Evolutionary conservation across 1,140 invertebrate genomes (phyloP).

Genomic region (Drosophila orena): DNA sequence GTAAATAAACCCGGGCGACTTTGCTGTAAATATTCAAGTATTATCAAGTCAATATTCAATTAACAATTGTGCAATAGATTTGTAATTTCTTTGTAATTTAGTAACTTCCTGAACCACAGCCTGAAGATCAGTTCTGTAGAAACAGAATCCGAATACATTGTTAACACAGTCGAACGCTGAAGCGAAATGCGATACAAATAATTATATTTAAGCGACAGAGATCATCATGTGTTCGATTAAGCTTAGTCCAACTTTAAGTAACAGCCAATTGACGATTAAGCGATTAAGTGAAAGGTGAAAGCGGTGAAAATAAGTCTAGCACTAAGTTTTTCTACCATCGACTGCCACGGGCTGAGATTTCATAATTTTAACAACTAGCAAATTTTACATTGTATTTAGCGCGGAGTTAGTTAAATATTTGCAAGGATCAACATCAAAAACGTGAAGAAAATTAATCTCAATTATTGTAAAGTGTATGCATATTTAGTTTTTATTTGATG

Average conservation of each 20-base stretch:
- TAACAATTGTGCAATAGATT: conserved; percentile 37
- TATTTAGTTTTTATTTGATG: conserved; percentile 31
- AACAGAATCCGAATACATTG: conserved; percentile 17
- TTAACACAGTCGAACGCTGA: conserved; percentile 32
- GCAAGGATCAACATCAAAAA: conserved; percentile 41
- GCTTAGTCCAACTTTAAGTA: conserved; percentile 63
- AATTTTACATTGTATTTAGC: conserved; percentile 78
- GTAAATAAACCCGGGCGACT: conserved; percentile 20
- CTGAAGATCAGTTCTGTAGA: conserved; percentile 10
- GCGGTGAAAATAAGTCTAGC: conserved; percentile 44
- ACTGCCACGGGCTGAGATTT: conserved; percentile 60
- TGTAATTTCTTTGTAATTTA: conserved; percentile 3
- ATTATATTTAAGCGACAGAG: conserved; percentile 55
- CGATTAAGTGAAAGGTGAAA: conserved; percentile 60
- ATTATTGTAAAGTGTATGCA: conserved; percentile 45
- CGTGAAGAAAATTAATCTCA: conserved; percentile 49
- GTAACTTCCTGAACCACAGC: not conserved
- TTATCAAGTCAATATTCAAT: not conserved
- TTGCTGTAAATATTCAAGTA: conserved; percentile 41
- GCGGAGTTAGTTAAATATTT: conserved; percentile 80
- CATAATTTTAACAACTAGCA: conserved; percentile 65
- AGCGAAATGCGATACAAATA: conserved; percentile 30
- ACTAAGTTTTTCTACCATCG: conserved; percentile 64
- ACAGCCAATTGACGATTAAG: conserved; percentile 74
- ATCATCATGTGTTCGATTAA: conserved; percentile 52